These are phyloP conservation scores for Globia sparganii DNA, from an alignment of 2,888 invertebrate species.

Conservation along the genomic window DNA sequence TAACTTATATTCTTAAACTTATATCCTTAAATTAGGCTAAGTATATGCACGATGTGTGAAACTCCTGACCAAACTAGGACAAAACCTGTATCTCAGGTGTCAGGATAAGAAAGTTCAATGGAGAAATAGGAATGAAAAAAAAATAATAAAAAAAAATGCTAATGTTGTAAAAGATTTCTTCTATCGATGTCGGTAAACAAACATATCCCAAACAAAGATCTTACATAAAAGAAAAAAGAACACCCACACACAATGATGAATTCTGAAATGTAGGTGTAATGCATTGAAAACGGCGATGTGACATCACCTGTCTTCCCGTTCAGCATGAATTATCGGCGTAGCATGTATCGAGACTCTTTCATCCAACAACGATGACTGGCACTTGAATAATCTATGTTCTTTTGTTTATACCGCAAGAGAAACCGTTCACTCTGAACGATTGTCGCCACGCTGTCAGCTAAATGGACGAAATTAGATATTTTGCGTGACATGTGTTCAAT, in stretches of 20 bases:
- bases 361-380: constrained; percentile 51
- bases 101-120: neutral
- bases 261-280: constrained; percentile 40
- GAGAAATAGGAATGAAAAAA: neutral
- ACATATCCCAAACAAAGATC: neutral
- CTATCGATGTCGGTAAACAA: neutral
- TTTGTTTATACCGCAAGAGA: constrained; percentile 35
- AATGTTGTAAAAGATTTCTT: neutral
- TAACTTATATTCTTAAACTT: no score
- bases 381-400: constrained; percentile 58
- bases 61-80: no score
- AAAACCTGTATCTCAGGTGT: no score
- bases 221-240: constrained; percentile 20
- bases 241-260: neutral
- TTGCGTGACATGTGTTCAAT: constrained; percentile 64
- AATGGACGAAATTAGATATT: constrained; percentile 80
- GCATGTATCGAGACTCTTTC: constrained; percentile 58
- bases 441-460: constrained; percentile 51
- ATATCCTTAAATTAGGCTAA: no score
- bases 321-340: constrained; percentile 55
- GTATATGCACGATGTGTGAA: no score
- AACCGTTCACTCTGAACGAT: constrained; percentile 17
- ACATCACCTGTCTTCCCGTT: constrained; percentile 50
- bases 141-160: neutral
- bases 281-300: constrained; percentile 44